Percentiles rank a stretch among this genome's conserved stretches.
Evolutionary conservation across 2,888 invertebrate species (phyloP).

Genomic region (Ectemnius lituratus): DNA sequence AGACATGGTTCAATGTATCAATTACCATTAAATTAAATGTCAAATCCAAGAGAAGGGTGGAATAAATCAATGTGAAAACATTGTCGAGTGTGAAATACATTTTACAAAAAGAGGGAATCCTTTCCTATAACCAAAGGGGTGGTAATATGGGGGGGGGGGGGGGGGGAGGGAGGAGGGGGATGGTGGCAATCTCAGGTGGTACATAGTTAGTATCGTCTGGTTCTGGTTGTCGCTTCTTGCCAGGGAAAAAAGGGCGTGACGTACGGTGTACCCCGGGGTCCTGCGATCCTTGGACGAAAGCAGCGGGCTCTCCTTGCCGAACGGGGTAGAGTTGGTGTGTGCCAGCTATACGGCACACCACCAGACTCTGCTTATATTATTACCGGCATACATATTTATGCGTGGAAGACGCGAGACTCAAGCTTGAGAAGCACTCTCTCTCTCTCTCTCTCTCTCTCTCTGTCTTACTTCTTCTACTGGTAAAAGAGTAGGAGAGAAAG

Average conservation of each 20-base stretch:
- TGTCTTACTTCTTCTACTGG: too few species aligned
- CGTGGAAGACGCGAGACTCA: conserved; percentile 50
- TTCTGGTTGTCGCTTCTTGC: conserved; percentile 31
- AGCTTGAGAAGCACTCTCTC: conserved; percentile 21
- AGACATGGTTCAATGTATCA: too few species aligned
- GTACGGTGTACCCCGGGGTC: conserved; percentile 59
- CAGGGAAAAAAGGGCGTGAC: conserved; percentile 59
- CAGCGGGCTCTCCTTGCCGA: conserved; percentile 53
- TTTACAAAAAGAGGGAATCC: too few species aligned
- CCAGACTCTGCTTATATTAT: conserved; percentile 63
- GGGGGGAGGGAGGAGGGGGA: too few species aligned
- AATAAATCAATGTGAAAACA: too few species aligned
- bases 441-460: too few species aligned
- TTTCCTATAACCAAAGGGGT: too few species aligned
- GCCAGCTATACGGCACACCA: too few species aligned
- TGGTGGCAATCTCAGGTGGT: neutral
- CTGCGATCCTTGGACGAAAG: conserved; percentile 53
- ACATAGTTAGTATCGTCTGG: conserved; percentile 19
- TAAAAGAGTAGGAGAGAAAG: conserved; percentile 37
- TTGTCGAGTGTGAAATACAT: too few species aligned
- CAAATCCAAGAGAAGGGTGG: too few species aligned
- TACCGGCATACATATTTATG: conserved; percentile 72
- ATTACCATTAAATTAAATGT: too few species aligned
- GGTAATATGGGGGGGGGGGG: neutral
- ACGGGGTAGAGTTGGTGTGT: conserved; percentile 50